Evolutionary conservation across 2,797 vertebrate genomes (phyloP).

Genomic region (Ctenochaetus hawaiiensis): DNA sequence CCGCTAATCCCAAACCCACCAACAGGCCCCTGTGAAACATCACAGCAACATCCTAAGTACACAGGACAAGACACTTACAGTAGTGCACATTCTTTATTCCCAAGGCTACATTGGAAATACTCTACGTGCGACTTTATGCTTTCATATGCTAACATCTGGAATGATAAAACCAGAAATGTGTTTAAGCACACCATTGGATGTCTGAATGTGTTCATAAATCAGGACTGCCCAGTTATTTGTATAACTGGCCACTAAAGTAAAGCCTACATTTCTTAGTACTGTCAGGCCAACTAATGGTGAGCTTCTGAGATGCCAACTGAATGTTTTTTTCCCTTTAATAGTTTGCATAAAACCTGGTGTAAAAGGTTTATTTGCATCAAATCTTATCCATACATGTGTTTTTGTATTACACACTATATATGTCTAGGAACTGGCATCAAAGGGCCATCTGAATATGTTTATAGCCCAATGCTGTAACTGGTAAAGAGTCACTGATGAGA

Average conservation of each 20-base stretch:
- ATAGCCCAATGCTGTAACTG: background rate
- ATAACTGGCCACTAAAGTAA: background rate
- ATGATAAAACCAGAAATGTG: background rate
- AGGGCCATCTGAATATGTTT: background rate
- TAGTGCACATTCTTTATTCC: slow-evolving; percentile 27
- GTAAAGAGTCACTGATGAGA: background rate
- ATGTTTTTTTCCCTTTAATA: background rate
- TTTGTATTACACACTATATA: background rate
- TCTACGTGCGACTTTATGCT: background rate
- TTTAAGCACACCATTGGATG: too few relatives aligned
- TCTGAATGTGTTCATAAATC: too few relatives aligned
- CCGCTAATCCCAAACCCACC: slow-evolving; percentile 91
- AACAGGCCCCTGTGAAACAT: slow-evolving; percentile 89
- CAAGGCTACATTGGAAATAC: slow-evolving; percentile 15
- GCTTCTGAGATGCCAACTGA: background rate
- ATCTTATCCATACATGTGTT: background rate
- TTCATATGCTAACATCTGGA: background rate
- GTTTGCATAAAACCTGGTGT: too few relatives aligned
- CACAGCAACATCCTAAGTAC: slow-evolving; percentile 70
- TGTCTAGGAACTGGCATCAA: background rate
- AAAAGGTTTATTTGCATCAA: too few relatives aligned
- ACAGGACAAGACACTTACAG: slow-evolving; percentile 58
- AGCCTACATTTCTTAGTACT: background rate
- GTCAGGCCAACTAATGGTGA: too few relatives aligned
- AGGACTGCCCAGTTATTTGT: background rate